phyloP scores from a whole-genome alignment of 2,888 invertebrate genomes.

The Fabriciana adippe region DNA sequence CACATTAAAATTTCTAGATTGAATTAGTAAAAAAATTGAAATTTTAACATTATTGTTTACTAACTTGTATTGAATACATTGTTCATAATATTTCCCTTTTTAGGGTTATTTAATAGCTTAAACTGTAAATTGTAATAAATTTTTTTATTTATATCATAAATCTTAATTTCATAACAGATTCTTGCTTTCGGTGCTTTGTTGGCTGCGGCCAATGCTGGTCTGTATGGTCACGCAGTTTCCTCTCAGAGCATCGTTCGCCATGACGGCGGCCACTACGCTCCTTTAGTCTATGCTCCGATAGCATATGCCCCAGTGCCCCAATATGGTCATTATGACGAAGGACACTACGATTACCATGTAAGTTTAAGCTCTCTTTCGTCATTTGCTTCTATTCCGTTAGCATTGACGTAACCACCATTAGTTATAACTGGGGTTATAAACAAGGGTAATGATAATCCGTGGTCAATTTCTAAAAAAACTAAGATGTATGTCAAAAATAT shows the following conservation, averaged over 20 bases:
- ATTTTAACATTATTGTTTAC: too few species aligned
- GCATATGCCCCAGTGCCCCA: conserved; percentile 48
- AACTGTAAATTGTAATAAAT: not conserved
- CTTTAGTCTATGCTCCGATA: conserved; percentile 50
- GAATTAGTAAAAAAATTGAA: too few species aligned
- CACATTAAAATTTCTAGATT: too few species aligned
- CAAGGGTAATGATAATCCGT: too few species aligned
- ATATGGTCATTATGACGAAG: conserved; percentile 41
- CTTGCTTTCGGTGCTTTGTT: conserved; percentile 68
- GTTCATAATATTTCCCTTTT: too few species aligned
- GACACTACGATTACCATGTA: conserved; percentile 48
- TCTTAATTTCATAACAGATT: conserved; percentile 56
- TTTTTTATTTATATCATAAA: conserved; percentile 6
- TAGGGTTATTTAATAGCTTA: too few species aligned
- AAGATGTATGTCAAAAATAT: too few species aligned
- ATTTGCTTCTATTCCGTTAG: not conserved
- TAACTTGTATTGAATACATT: too few species aligned
- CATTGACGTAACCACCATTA: too few species aligned
- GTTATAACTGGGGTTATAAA: too few species aligned
- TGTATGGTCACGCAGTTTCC: conserved; percentile 61
- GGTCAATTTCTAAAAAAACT: too few species aligned
- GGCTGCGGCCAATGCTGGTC: conserved; percentile 72
- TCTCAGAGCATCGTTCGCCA: conserved; percentile 69
- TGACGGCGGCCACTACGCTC: conserved; percentile 57
- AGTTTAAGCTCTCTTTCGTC: conserved; percentile 22